These are phyloP conservation scores for Cichladusa arquata DNA, from an alignment of 2,113 vertebrate species.

Conservation along the genomic window DNA sequence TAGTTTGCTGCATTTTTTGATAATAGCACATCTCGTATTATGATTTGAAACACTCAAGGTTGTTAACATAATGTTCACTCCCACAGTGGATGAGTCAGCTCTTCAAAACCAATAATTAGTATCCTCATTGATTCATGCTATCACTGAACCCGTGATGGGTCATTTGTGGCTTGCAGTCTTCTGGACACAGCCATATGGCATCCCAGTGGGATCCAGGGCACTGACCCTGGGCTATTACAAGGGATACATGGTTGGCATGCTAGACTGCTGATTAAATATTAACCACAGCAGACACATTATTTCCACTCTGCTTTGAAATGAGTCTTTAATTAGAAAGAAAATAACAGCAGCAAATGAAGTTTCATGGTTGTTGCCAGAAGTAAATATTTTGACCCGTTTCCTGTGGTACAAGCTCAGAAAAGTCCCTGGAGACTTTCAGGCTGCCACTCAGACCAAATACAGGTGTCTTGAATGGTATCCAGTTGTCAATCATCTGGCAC, in stretches of 20 bases:
- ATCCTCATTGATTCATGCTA: slow-evolving; percentile 31
- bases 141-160: background rate
- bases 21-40: background rate
- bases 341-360: slow-evolving; percentile 50
- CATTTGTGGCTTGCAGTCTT: slow-evolving; percentile 41
- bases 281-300: slow-evolving; percentile 52
- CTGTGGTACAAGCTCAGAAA: slow-evolving; percentile 46
- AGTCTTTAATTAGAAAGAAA: slow-evolving; percentile 58
- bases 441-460: slow-evolving; percentile 15
- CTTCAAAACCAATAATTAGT: slow-evolving; percentile 35
- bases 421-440: background rate
- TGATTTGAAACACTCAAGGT: background rate
- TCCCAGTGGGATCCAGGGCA: slow-evolving; percentile 10
- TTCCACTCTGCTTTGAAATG: slow-evolving; percentile 57
- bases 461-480: background rate
- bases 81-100: slow-evolving; percentile 7
- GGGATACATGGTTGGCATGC: background rate
- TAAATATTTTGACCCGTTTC: slow-evolving; percentile 60
- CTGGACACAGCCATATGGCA: slow-evolving; percentile 26
- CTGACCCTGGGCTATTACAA: slow-evolving; percentile 34
- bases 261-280: slow-evolving; percentile 55
- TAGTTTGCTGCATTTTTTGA: background rate
- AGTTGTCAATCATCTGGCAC: background rate
- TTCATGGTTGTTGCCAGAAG: slow-evolving; percentile 51
- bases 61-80: slow-evolving; percentile 45